A percentile compares a stretch with the other conserved stretches of the same genome.
Conservation (phyloP, 2,888 invertebrate genomes). For the Chouioia cunea region DNA sequence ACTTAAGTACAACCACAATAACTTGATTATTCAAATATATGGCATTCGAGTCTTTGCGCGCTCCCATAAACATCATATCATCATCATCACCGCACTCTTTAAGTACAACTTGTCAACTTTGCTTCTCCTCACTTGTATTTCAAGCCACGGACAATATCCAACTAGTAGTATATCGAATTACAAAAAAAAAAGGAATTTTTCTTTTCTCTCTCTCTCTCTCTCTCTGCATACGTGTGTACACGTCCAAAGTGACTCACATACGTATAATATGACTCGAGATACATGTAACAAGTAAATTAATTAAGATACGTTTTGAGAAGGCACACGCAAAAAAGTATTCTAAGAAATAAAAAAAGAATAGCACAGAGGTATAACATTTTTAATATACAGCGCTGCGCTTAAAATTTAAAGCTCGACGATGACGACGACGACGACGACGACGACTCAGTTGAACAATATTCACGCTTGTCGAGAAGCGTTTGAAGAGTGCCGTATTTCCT, state of each 20-base stretch:
- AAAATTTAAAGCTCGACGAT: not conserved
- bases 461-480: not conserved
- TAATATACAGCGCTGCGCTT: too few relatives aligned
- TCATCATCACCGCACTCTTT: conserved; percentile 23
- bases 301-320: conserved; percentile 3
- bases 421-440: conserved; percentile 7
- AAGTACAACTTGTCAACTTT: not conserved
- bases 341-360: not conserved
- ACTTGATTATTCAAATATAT: conserved; percentile 68
- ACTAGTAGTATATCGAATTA: too few relatives aligned
- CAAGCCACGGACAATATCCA: too few relatives aligned
- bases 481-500: too few relatives aligned
- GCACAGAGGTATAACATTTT: not conserved
- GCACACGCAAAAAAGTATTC: not conserved
- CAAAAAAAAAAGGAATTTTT: conserved; percentile 6
- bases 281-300: conserved; percentile 11
- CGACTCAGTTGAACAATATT: not conserved
- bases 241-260: conserved; percentile 33
- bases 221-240: not conserved
- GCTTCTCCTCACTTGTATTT: not conserved
- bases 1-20: conserved; percentile 69
- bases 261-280: conserved; percentile 31
- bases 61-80: conserved; percentile 45
- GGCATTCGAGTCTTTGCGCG: conserved; percentile 64
- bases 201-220: not conserved